phyloP scores from a whole-genome alignment of 2,888 invertebrate genomes.

The Scaptodrosophila latifasciaeformis region DNA sequence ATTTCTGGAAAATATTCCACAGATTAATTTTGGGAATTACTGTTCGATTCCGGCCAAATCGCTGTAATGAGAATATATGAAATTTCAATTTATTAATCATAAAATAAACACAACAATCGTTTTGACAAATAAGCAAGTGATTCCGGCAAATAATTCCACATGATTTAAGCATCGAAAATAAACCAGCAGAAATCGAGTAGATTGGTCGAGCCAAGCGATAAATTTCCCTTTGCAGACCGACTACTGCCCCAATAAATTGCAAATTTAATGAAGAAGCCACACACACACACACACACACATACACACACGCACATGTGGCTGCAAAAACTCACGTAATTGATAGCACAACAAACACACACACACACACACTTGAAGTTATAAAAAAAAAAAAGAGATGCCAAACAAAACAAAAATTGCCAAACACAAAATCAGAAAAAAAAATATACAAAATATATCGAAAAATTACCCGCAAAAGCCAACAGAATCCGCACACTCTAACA shows the following conservation, averaged over 20 bases:
- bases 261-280: neutral
- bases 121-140: too few species aligned
- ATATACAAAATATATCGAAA: constrained; percentile 15
- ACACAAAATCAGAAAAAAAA: neutral
- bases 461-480: constrained; percentile 60
- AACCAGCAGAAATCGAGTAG: too few species aligned
- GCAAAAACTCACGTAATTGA: constrained; percentile 31
- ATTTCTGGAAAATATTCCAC: too few species aligned
- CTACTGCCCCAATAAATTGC: neutral
- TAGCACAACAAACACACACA: constrained; percentile 35
- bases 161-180: too few species aligned
- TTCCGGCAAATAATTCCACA: too few species aligned
- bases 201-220: too few species aligned
- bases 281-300: constrained; percentile 3
- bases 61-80: too few species aligned
- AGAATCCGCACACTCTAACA: constrained; percentile 16
- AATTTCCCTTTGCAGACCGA: neutral
- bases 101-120: too few species aligned
- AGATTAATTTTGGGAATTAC: too few species aligned
- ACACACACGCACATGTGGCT: neutral
- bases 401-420: too few species aligned
- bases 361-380: constrained; percentile 12
- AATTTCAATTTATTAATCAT: too few species aligned
- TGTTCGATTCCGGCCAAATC: too few species aligned
- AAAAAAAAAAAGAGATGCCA: neutral